phyloP scores from a whole-genome alignment of 2,113 vertebrate genomes.

The Myiozetetes cayanensis region DNA sequence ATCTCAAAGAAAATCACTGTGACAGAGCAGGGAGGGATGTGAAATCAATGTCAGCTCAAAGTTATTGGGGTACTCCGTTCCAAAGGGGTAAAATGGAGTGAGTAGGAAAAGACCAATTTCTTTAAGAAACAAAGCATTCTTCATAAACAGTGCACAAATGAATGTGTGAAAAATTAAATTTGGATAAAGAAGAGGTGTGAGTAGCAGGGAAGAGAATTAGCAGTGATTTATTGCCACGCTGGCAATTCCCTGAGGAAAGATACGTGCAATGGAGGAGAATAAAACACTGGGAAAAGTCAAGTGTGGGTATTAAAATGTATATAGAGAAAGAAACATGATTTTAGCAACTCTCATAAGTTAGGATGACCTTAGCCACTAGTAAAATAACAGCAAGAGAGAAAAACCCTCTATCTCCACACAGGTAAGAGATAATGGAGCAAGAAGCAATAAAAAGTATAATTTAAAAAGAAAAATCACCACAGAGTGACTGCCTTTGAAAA shows the following conservation, averaged over 20 bases:
- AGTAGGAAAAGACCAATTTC: not conserved
- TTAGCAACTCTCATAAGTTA: conserved; percentile 34
- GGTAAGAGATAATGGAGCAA: conserved; percentile 24
- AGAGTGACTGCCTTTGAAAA: not conserved
- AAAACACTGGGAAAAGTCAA: conserved; percentile 48
- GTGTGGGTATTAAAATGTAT: conserved; percentile 37
- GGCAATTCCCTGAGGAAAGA: conserved; percentile 23
- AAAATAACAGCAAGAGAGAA: conserved; percentile 26
- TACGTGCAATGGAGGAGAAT: conserved; percentile 15
- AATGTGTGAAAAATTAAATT: conserved; percentile 44
- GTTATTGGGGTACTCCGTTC: not conserved
- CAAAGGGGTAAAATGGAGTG: not conserved
- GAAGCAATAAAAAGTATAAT: not conserved
- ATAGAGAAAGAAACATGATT: conserved; percentile 27
- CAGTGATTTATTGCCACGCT: conserved; percentile 42
- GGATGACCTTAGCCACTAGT: conserved; percentile 33
- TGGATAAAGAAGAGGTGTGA: conserved; percentile 40
- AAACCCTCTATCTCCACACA: not conserved
- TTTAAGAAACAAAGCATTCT: not conserved
- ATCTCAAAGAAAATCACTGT: not conserved
- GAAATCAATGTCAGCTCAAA: not conserved
- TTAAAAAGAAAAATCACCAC: not conserved
- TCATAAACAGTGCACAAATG: not conserved
- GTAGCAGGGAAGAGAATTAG: conserved; percentile 42
- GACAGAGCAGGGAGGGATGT: not conserved